A percentile compares a stretch with the other conserved stretches of the same genome.
These are phyloP conservation scores for Caenorhabditis angaria DNA, from an alignment of 2,888 invertebrate genomes.

Conservation along the genomic window DNA sequence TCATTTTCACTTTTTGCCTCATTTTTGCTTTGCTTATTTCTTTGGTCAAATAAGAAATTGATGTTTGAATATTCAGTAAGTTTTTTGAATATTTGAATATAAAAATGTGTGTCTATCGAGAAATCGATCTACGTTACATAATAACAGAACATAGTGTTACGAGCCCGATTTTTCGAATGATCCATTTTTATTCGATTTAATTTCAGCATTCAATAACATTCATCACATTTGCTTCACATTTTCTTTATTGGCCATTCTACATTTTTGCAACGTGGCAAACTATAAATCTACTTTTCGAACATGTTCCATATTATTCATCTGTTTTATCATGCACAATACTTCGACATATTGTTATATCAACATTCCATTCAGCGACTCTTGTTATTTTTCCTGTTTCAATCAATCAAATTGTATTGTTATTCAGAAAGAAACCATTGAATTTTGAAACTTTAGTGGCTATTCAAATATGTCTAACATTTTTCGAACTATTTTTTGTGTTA, in stretches of 20 bases:
- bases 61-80: slow-evolving; percentile 24
- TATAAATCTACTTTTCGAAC: slow-evolving; percentile 20
- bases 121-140: background rate
- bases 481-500: background rate
- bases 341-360: background rate
- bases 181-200: background rate
- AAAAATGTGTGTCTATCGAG: background rate
- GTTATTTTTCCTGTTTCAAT: background rate
- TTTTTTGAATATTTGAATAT: background rate
- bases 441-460: background rate
- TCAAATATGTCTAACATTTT: background rate
- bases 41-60: slow-evolving; percentile 23
- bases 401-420: background rate
- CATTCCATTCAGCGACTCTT: background rate
- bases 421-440: background rate
- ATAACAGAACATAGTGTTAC: no score
- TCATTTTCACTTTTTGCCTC: slow-evolving; percentile 17
- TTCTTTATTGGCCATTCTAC: slow-evolving; percentile 38
- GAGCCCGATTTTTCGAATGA: no score
- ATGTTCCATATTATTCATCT: slow-evolving; percentile 16
- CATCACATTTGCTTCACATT: slow-evolving; percentile 21
- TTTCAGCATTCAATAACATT: slow-evolving; percentile 34
- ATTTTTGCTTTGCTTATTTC: slow-evolving; percentile 18
- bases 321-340: slow-evolving; percentile 21
- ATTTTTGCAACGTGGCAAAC: slow-evolving; percentile 35